Conservation (phyloP, 2,888 invertebrate genomes). For the Eupithecia exiguata region DNA sequence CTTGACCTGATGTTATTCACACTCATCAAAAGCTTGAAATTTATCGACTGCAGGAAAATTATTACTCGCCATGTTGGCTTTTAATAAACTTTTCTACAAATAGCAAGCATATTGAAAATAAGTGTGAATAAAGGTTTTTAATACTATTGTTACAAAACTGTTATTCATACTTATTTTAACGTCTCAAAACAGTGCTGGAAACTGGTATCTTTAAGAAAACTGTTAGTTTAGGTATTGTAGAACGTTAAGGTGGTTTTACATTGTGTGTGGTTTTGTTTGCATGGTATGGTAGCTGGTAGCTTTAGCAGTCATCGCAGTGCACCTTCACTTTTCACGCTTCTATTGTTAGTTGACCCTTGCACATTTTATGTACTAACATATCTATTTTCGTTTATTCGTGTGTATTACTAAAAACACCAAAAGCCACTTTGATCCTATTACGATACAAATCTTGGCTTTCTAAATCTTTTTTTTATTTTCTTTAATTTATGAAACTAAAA, state of each 20-base stretch:
- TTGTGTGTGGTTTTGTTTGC: constrained; percentile 10
- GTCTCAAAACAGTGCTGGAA: neutral
- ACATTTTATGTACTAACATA: neutral
- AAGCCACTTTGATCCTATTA: neutral
- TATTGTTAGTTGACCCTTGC: neutral
- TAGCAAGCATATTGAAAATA: neutral
- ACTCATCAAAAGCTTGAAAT: constrained; percentile 1
- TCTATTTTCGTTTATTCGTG: constrained; percentile 1
- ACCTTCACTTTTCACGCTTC: constrained; percentile 29
- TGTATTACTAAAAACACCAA: neutral
- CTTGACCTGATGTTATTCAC: neutral
- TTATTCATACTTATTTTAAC: neutral
- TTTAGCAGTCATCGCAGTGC: constrained; percentile 24
- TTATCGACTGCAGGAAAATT: neutral
- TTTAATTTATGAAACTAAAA: neutral
- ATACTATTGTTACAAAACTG: neutral
- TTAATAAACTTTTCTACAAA: constrained; percentile 1
- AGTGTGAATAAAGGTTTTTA: neutral
- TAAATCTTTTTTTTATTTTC: neutral
- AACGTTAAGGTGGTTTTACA: neutral
- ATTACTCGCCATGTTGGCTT: neutral
- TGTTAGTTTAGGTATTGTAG: neutral
- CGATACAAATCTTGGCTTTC: neutral
- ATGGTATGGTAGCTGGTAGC: constrained; percentile 31
- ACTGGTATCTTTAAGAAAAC: neutral